A percentile compares a stretch with the other conserved stretches of the same genome.
phyloP scores from a whole-genome alignment of 2,888 invertebrate genomes.

The Oscheius sp. region DNA sequence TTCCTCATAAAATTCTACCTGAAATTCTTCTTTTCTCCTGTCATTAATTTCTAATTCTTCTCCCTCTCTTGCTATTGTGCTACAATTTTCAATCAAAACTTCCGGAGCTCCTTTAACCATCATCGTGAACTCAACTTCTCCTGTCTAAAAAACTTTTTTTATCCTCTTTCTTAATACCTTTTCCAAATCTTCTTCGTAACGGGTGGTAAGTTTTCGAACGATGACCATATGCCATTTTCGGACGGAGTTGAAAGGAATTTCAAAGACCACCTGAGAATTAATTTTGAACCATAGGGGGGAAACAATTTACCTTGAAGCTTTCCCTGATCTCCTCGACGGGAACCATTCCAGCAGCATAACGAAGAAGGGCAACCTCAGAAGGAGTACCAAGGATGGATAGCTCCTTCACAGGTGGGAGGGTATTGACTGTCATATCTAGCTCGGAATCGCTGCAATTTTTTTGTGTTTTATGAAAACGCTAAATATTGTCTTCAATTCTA shows the following conservation, averaged over 20 bases:
- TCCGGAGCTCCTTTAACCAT: conserved; percentile 64
- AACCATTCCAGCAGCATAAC: conserved; percentile 46
- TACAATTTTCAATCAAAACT: conserved; percentile 54
- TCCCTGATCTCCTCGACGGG: conserved; percentile 41
- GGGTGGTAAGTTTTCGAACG: conserved; percentile 29
- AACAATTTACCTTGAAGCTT: conserved; percentile 22
- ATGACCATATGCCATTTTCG: conserved; percentile 60
- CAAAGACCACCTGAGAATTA: conserved; percentile 19
- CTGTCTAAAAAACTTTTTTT: conserved; percentile 3
- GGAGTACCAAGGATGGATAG: conserved; percentile 41
- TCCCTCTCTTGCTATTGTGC: conserved; percentile 45
- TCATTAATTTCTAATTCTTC: conserved; percentile 33
- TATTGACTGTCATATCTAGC: conserved; percentile 38
- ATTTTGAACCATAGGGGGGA: not conserved
- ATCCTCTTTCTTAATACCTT: conserved; percentile 6
- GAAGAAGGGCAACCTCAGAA: conserved; percentile 51
- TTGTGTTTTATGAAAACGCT: not conserved
- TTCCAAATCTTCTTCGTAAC: conserved; percentile 18
- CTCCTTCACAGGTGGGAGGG: conserved; percentile 30
- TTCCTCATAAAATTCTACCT: not conserved
- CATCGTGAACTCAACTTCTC: conserved; percentile 42
- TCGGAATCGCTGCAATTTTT: conserved; percentile 40
- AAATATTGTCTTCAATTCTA: too few species aligned
- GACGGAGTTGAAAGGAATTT: conserved; percentile 59
- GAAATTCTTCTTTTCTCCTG: conserved; percentile 39